phyloP scores from a whole-genome alignment of 2,888 invertebrate genomes.

The Tigriopus californicus region DNA sequence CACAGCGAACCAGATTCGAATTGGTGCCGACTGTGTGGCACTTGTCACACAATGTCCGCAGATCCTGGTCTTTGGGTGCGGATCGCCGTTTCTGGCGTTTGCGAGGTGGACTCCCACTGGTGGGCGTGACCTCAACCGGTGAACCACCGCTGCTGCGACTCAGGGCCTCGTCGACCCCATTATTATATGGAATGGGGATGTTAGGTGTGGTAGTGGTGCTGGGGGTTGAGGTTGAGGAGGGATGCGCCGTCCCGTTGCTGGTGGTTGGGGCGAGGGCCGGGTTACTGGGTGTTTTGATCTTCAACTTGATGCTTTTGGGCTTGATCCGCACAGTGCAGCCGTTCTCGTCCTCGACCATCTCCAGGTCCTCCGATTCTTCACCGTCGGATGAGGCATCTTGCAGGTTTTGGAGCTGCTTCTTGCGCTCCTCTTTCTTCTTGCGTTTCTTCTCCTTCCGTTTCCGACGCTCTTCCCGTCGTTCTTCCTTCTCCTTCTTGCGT shows the following conservation, averaged over 20 bases:
- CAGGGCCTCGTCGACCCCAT: too few relatives aligned
- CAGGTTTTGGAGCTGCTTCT: not conserved
- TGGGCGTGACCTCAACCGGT: too few relatives aligned
- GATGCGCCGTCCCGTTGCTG: too few relatives aligned
- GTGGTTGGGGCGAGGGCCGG: not conserved
- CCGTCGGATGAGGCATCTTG: conserved; percentile 19
- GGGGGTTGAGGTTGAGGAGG: not conserved
- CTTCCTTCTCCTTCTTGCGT: conserved; percentile 19
- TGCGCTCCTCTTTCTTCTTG: not conserved
- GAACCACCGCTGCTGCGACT: too few relatives aligned
- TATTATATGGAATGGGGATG: not conserved
- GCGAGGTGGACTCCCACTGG: too few relatives aligned
- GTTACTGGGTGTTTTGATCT: not conserved
- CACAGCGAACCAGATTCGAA: conserved; percentile 39
- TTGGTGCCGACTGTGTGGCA: conserved; percentile 41
- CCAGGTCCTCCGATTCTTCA: conserved; percentile 19
- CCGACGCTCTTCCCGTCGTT: conserved; percentile 21
- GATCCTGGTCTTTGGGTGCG: not conserved
- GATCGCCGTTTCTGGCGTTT: not conserved
- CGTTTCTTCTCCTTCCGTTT: not conserved
- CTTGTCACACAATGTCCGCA: conserved; percentile 40
- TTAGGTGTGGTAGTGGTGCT: too few relatives aligned
- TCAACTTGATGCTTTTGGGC: conserved; percentile 37
- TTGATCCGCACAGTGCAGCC: conserved; percentile 39
- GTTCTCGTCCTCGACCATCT: conserved; percentile 21